These are phyloP conservation scores for Ormyrus nitidulus DNA, from an alignment of 2,888 invertebrate species.

Conservation along the genomic window DNA sequence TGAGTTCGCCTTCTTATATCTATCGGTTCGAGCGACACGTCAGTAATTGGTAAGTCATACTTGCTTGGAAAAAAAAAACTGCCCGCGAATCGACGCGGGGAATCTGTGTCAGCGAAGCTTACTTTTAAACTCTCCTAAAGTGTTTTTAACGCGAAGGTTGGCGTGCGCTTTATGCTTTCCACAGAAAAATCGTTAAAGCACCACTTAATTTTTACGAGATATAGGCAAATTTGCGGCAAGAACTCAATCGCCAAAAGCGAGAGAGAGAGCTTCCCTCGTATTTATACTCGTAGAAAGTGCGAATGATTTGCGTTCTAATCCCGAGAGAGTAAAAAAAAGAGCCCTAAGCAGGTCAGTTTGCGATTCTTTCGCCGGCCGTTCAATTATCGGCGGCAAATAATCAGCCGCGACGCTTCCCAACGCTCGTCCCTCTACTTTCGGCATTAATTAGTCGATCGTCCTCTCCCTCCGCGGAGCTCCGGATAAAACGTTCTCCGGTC, in stretches of 20 bases:
- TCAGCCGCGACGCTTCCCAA: constrained; percentile 2
- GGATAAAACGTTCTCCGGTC: constrained; percentile 39
- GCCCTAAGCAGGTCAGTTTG: no score
- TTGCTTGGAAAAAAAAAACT: not conserved
- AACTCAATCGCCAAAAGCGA: no score
- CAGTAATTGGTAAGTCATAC: constrained; percentile 32
- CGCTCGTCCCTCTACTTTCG: not conserved
- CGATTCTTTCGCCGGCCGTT: constrained; percentile 35
- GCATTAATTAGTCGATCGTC: constrained; percentile 46
- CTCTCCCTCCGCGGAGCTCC: not conserved
- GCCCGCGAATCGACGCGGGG: not conserved
- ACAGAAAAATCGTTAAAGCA: no score
- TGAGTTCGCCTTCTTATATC: constrained; percentile 27
- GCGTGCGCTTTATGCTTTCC: no score
- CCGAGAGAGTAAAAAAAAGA: no score
- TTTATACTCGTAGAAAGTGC: no score
- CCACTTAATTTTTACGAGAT: no score
- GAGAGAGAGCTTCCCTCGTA: no score
- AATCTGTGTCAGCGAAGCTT: not conserved
- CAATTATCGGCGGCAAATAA: constrained; percentile 54
- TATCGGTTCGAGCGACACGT: not conserved
- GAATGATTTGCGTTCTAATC: no score
- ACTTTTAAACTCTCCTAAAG: not conserved
- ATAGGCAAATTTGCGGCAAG: no score
- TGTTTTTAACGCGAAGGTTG: not conserved